Base-by-base conservation (phyloP, 2,888 invertebrate genomes). In the Drosophila mulleri region DNA sequence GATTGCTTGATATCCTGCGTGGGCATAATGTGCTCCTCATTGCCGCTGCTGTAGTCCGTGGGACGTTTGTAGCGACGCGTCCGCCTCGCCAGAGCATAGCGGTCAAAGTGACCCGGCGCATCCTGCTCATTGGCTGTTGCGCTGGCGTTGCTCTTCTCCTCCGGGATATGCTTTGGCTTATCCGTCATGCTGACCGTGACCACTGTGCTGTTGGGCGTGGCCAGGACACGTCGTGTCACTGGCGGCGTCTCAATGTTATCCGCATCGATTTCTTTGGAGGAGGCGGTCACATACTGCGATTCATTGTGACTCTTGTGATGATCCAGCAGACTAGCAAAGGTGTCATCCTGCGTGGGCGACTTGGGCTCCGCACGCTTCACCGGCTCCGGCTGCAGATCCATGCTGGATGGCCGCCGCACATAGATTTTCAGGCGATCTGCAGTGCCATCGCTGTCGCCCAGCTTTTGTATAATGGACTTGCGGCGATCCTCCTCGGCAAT, bases 161-260 rank as follows among this genome's bases (percentile, higher is more conserved):
- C 82, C n/a, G 62, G 42, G n/a, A 52, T 42, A 8, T 52, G 63
- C 58, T 79, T 82, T 1, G 91, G 78, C 50, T 83, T 87, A 14
- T 88, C 80, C 18, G 78, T 79, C 72, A 81, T 64, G 48, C 79
- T 89, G 29, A 91, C 82, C 3, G 89, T 91, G 47, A 92, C 89
- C 48, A 91, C 80, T 14, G 92, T 91, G 20, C 87, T 86, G 41
- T 67, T 91, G 61, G 91, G 83, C 52, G 82, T 88, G 68, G 79
- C 67, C 12, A 91, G 79, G 11, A 90, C 70, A 80, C 96, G 95
- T 64, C 97, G 94, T 20, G 96, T 96, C 0, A 96, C 96, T 7
- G 98, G 97, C 23, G 98, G 97, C 2, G 98, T 98, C 94, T 98
- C 97, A 39, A 98, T 96, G 84, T 98, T 98, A 83, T 98, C 98